These are phyloP conservation scores for Trichomycterus rosablanca DNA, from an alignment of 2,113 vertebrate species.

Conservation along the genomic window DNA sequence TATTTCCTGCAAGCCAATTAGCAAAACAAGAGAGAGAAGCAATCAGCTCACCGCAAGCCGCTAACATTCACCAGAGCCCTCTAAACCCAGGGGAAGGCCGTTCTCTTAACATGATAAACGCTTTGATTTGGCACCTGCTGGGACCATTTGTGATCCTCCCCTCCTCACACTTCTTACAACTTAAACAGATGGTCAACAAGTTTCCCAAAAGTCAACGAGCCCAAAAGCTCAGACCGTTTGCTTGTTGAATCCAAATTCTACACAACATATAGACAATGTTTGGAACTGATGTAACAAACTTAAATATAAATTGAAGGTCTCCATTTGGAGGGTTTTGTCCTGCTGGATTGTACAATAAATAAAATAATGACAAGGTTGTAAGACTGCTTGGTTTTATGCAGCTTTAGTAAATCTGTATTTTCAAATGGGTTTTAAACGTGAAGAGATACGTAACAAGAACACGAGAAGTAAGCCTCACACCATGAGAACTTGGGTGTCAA, in stretches of 20 bases:
- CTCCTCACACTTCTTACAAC: conserved; percentile 44
- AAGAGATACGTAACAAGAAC: too few species aligned
- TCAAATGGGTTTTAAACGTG: too few species aligned
- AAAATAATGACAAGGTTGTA: too few species aligned
- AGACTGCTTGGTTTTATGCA: too few species aligned
- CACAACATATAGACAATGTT: not conserved
- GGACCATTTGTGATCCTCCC: conserved; percentile 57
- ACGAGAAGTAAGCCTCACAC: conserved; percentile 8
- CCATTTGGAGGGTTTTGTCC: too few species aligned
- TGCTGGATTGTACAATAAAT: too few species aligned
- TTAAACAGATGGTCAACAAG: conserved; percentile 33
- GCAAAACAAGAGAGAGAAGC: conserved; percentile 73
- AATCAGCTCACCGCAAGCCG: conserved; percentile 56
- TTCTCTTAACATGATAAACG: conserved; percentile 51
- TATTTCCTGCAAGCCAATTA: conserved; percentile 82
- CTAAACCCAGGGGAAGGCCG: conserved; percentile 24
- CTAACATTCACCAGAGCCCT: conserved; percentile 60
- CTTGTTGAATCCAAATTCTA: not conserved
- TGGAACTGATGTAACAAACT: too few species aligned
- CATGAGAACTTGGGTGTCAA: not conserved
- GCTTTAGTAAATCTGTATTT: too few species aligned
- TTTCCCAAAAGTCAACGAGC: not conserved
- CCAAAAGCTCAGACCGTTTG: not conserved
- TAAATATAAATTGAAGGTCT: too few species aligned
- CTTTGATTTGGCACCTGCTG: conserved; percentile 64